phyloP scores from a whole-genome alignment of 2,113 vertebrate genomes.

The Chinchilla lanigera region DNA sequence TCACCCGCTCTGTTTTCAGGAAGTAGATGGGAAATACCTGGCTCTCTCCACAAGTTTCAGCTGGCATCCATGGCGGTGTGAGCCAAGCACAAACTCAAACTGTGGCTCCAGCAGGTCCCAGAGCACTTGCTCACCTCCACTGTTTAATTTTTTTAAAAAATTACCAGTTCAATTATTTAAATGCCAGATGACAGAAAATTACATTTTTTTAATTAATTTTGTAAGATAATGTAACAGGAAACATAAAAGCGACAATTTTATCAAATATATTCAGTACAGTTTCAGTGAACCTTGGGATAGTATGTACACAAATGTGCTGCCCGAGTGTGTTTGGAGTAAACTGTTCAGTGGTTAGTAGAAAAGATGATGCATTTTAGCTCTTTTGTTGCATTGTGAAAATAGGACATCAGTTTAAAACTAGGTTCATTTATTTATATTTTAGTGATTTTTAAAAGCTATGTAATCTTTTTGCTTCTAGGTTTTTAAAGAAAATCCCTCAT shows the following conservation, averaged over 20 bases:
- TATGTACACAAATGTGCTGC: background rate
- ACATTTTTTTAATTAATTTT: background rate
- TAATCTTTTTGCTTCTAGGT: background rate
- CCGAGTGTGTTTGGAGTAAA: background rate
- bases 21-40: too few relatives aligned
- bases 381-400: background rate
- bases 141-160: slow-evolving; percentile 25
- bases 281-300: background rate
- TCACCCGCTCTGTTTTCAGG: too few relatives aligned
- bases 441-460: background rate
- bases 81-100: too few relatives aligned
- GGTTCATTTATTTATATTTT: background rate
- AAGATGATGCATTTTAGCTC: background rate
- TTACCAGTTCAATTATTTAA: background rate
- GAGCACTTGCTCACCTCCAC: too few relatives aligned
- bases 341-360: background rate
- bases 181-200: background rate
- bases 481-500: background rate
- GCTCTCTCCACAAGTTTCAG: too few relatives aligned
- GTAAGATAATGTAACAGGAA: background rate
- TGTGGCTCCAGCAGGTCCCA: too few relatives aligned
- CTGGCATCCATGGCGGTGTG: too few relatives aligned
- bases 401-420: slow-evolving; percentile 41
- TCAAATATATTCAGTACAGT: background rate
- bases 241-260: background rate